Conservation (phyloP, 2,888 invertebrate genomes). For the Leucoma salicis region DNA sequence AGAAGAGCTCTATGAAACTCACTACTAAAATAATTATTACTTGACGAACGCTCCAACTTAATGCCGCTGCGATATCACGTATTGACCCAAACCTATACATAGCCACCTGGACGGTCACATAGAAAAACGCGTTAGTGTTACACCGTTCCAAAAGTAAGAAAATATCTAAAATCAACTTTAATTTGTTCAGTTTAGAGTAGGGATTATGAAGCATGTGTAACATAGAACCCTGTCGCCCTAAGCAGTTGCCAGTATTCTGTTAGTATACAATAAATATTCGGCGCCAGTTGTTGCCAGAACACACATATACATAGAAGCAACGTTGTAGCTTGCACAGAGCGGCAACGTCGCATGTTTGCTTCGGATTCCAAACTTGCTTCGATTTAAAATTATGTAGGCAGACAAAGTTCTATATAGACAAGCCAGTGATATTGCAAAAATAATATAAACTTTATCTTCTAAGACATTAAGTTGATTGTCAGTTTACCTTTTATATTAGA, state of each 20-base stretch:
- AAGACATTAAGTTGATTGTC: slow-evolving; percentile 27
- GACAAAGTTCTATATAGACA: slow-evolving; percentile 52
- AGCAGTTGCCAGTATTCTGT: slow-evolving; percentile 74
- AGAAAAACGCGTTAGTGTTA: slow-evolving; percentile 60
- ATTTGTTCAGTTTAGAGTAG: slow-evolving; percentile 39
- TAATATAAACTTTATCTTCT: slow-evolving; percentile 26
- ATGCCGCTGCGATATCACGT: slow-evolving; percentile 61
- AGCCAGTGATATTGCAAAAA: slow-evolving; percentile 1
- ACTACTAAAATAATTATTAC: slow-evolving; percentile 60
- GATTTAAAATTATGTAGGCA: slow-evolving; percentile 42
- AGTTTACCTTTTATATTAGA: slow-evolving; percentile 12
- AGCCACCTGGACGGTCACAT: slow-evolving; percentile 81
- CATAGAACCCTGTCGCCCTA: slow-evolving; percentile 72
- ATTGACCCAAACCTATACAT: slow-evolving; percentile 77
- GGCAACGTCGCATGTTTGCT: slow-evolving; percentile 73
- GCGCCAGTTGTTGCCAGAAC: slow-evolving; percentile 79
- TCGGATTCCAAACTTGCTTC: slow-evolving; percentile 72
- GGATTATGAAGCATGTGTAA: slow-evolving; percentile 34
- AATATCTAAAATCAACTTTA: slow-evolving; percentile 52
- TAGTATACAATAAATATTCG: slow-evolving; percentile 82
- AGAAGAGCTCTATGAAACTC: too few relatives aligned
- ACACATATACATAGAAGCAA: slow-evolving; percentile 78
- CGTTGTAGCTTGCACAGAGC: slow-evolving; percentile 66
- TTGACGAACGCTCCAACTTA: slow-evolving; percentile 57
- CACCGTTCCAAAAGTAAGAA: slow-evolving; percentile 43